Percentiles rank a stretch among this genome's conserved stretches.
phyloP scores from a whole-genome alignment of 2,888 invertebrate species.

The Drosophila percnosoma region DNA sequence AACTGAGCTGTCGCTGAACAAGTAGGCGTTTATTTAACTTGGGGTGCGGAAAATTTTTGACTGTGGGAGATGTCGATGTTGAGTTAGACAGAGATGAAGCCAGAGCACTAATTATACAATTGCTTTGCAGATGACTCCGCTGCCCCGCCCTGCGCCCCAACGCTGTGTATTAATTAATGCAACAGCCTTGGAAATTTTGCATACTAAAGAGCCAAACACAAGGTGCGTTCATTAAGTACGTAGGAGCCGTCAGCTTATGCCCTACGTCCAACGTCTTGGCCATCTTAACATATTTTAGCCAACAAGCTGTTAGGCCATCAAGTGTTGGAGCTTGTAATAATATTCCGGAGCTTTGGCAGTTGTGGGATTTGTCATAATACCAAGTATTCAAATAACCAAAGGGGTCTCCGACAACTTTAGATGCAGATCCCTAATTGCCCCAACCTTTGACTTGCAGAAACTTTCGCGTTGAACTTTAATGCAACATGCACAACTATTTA shows the following conservation, averaged over 20 bases:
- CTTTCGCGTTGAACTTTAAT: slow-evolving; percentile 31
- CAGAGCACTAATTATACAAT: slow-evolving; percentile 59
- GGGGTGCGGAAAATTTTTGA: slow-evolving; percentile 42
- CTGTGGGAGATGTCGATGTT: background rate
- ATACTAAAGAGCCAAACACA: slow-evolving; percentile 64
- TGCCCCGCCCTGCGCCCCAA: background rate
- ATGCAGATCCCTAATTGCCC: slow-evolving; percentile 59
- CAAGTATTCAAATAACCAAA: slow-evolving; percentile 23
- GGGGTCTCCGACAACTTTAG: slow-evolving; percentile 2
- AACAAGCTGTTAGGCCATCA: slow-evolving; percentile 10
- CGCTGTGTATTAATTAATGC: slow-evolving; percentile 69
- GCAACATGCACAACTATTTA: slow-evolving; percentile 11
- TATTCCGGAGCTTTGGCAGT: slow-evolving; percentile 20
- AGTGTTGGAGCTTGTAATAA: slow-evolving; percentile 28
- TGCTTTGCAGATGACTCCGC: slow-evolving; percentile 33
- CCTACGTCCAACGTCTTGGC: slow-evolving; percentile 24
- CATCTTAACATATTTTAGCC: slow-evolving; percentile 51
- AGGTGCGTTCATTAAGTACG: slow-evolving; percentile 70
- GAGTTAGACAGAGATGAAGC: background rate
- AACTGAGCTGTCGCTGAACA: slow-evolving; percentile 18
- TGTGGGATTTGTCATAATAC: slow-evolving; percentile 60
- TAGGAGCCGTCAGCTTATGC: slow-evolving; percentile 14
- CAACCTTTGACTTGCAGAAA: slow-evolving; percentile 62
- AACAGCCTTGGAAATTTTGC: slow-evolving; percentile 69
- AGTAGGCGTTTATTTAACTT: slow-evolving; percentile 32